phyloP scores from a whole-genome alignment of 37 sponge, comb jelly and placozoan species.

The Eunapius fragilis region DNA sequence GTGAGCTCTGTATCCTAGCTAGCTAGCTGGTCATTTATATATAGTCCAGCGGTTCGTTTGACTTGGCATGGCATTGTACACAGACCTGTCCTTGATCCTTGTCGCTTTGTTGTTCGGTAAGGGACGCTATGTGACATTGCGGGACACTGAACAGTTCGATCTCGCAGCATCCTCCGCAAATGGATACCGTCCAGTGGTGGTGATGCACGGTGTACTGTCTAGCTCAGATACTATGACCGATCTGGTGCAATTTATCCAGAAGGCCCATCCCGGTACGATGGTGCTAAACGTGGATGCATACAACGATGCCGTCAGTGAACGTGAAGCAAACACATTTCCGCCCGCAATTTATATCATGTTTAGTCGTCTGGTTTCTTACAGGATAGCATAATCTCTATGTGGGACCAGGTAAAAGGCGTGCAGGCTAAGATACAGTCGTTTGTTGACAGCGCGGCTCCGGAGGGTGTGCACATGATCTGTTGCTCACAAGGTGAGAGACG shows the following conservation, averaged over 20 bases:
- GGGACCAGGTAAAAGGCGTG: constrained; percentile 61
- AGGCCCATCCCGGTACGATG: constrained; percentile 73
- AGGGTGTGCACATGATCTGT: constrained; percentile 78
- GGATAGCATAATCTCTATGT: constrained; percentile 36
- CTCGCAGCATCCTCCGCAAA: not conserved
- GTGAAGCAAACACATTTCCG: not conserved
- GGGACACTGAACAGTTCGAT: too few relatives aligned
- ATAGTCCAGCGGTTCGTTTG: too few relatives aligned
- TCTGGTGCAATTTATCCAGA: constrained; percentile 38
- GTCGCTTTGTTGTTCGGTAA: too few relatives aligned
- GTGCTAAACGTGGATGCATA: constrained; percentile 64
- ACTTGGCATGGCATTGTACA: too few relatives aligned
- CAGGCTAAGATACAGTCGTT: constrained; percentile 56
- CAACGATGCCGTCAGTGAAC: constrained; percentile 1
- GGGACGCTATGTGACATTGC: too few relatives aligned
- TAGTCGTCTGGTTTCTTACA: not conserved
- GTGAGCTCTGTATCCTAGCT: too few relatives aligned
- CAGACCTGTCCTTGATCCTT: too few relatives aligned
- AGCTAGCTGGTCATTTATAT: too few relatives aligned
- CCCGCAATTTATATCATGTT: too few relatives aligned
- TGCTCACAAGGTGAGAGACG: constrained; percentile 80
- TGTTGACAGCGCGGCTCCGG: constrained; percentile 34
- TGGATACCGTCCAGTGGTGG: constrained; percentile 77
- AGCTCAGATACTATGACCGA: constrained; percentile 32
- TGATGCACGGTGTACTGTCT: constrained; percentile 79